These are phyloP conservation scores for Pollimyrus isidori DNA, from an alignment of 2,113 vertebrate species.

Conservation along the genomic window DNA sequence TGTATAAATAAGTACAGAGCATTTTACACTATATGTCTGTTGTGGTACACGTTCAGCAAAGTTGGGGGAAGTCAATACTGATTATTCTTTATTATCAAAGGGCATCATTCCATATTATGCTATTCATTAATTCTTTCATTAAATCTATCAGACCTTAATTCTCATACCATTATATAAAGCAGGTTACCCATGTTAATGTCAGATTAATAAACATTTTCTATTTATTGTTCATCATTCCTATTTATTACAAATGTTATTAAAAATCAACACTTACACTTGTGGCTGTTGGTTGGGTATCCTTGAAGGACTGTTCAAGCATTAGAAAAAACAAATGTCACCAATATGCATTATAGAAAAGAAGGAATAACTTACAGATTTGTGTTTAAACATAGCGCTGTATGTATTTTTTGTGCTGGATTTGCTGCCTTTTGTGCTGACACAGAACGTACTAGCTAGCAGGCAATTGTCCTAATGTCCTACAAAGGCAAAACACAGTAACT, in stretches of 20 bases:
- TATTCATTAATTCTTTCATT: not conserved
- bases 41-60: not conserved
- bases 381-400: not conserved
- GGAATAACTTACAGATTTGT: not conserved
- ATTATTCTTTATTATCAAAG: not conserved
- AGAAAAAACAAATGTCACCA: not conserved
- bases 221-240: not conserved
- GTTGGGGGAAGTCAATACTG: not conserved
- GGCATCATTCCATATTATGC: not conserved
- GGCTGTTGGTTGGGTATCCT: conserved; percentile 47
- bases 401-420: not conserved
- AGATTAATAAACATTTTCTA: not conserved
- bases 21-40: not conserved
- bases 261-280: conserved; percentile 54
- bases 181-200: not conserved
- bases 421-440: not conserved
- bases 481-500: not conserved
- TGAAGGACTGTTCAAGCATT: conserved; percentile 46
- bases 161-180: not conserved
- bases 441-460: not conserved
- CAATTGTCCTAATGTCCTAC: not conserved
- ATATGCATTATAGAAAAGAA: not conserved
- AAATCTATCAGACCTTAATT: not conserved
- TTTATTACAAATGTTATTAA: not conserved
- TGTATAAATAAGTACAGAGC: not conserved